Evolutionary conservation across 2,888 invertebrate species (phyloP), one percentile per base, ranked within the genome.

Genomic region (Agelastica alni): DNA sequence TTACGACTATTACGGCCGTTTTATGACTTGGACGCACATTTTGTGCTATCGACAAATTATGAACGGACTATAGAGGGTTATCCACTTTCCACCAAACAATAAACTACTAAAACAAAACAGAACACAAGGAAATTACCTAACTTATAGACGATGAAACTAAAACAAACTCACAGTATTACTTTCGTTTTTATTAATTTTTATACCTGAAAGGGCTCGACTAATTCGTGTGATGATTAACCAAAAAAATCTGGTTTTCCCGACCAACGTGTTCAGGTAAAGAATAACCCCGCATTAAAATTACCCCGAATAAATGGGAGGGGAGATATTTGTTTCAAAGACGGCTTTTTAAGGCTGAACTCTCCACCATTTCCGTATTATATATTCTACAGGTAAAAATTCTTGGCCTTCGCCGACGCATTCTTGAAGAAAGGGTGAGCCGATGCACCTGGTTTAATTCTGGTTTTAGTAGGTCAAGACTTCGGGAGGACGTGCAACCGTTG

Each of bases 391-490:
- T 49, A 49, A 49, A n/a, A 49, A 49, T 49, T 49, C 48, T 39
- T 48, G 39, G 10, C 37, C 48, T 30, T 41, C 30, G 20, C 39
- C 48, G 48, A 28, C 39, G 31, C 48, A 48, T 48, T 48, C 49
- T 42, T 42, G 9, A 49, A 49, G 49, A 42, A 49, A 12, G 48
- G 49, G 30, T 47, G 31, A 49, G 42, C 18, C 30, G 10, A 32
- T 49, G 49, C 49, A 49, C 49, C 49, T 49, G 49, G 49, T 49
- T 31, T 39, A 46, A 16, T n/a, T 51, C 45, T 41, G 26, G 46
- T 55, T 51, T 51, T 47, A 51, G 51, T 56, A 51, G 56, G 56
- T 51, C 51, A 51, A 51, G 46, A 42, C 22, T 20, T n/a, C 30
- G 14, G 17, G 30, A 6, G 16, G 39, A 20, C 31, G 30, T n/a